These are phyloP conservation scores for Lepidochitona cinerea DNA, from an alignment of 2,888 invertebrate species.

Conservation along the genomic window DNA sequence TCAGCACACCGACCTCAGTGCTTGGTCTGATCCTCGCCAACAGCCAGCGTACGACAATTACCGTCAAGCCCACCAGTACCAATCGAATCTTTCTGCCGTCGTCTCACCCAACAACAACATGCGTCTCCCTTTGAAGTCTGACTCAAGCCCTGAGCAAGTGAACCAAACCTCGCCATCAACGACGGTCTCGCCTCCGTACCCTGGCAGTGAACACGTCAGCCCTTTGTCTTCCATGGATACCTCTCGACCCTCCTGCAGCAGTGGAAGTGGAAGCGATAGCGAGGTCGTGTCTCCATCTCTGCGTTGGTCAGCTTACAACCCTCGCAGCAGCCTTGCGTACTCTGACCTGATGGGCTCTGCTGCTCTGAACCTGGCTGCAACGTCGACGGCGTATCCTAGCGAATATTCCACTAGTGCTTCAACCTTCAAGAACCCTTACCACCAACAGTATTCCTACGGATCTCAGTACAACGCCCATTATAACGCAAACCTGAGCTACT, in stretches of 20 bases:
- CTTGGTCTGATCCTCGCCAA: not conserved
- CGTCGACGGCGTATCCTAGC: not conserved
- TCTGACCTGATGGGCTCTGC: not conserved
- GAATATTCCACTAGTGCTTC: conserved; percentile 2
- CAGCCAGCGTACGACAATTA: not conserved
- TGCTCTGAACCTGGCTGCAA: not conserved
- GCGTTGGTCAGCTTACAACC: not conserved
- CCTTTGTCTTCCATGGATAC: not conserved
- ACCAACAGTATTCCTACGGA: not conserved
- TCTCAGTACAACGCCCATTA: not conserved
- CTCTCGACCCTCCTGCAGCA: not conserved
- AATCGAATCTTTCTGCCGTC: not conserved
- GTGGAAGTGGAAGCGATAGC: not conserved
- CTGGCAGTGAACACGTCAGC: not conserved
- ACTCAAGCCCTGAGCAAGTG: not conserved
- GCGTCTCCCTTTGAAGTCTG: not conserved
- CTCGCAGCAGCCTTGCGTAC: not conserved
- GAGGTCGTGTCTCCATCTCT: not conserved
- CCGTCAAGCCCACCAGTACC: not conserved
- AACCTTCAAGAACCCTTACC: not conserved
- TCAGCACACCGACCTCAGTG: not conserved
- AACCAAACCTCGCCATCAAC: not conserved
- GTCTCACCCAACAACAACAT: not conserved
- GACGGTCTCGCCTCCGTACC: not conserved
- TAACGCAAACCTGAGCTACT: not conserved